Evolutionary conservation across 35 echinoderm and acorn worm species (phyloP).

Genomic region (Hemicentrotus pulcherrimus): DNA sequence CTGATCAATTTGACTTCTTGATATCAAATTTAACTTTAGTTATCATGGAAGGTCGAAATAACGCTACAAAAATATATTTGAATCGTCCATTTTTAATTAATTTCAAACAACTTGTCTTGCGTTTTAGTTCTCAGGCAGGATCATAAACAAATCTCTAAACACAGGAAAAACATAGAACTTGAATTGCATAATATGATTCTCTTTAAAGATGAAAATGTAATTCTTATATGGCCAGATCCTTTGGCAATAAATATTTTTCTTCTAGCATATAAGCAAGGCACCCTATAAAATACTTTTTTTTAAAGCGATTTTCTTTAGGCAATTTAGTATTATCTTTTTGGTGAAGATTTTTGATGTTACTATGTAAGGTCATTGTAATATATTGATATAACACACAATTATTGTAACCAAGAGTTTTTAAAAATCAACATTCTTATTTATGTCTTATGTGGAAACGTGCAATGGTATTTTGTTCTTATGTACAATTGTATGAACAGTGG

Average conservation of each 20-base stretch:
- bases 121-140: not conserved
- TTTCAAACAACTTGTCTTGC: not conserved
- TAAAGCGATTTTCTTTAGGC: not conserved
- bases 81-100: not conserved
- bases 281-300: too few relatives aligned
- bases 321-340: not conserved
- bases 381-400: not conserved
- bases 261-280: too few relatives aligned
- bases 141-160: not conserved
- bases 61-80: not conserved
- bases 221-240: not conserved
- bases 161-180: not conserved
- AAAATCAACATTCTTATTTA: not conserved
- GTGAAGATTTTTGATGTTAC: not conserved
- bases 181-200: not conserved
- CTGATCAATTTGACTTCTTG: not conserved
- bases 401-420: not conserved
- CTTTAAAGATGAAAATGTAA: not conserved
- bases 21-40: not conserved
- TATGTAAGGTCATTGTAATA: not conserved
- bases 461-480: not conserved
- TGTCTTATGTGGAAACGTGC: not conserved
- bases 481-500: not conserved
- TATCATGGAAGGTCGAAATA: not conserved
- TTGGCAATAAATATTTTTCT: not conserved